Percentiles rank a stretch among this genome's conserved stretches.
phyloP scores from a whole-genome alignment of 2,888 invertebrate genomes.

The Caprella mutica region DNA sequence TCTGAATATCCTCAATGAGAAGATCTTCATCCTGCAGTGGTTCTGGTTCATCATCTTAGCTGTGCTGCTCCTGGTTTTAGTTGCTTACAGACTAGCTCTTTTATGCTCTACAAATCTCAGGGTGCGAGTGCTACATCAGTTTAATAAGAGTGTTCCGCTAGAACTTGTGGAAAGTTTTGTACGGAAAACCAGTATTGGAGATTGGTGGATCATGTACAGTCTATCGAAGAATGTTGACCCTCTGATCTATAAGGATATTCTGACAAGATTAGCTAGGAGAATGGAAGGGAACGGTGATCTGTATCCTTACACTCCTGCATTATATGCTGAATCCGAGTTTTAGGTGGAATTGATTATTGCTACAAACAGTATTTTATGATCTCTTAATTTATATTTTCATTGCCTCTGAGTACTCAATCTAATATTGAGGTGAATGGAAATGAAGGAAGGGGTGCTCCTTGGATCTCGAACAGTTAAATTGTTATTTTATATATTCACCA shows the following conservation, averaged over 20 bases:
- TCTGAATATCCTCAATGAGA: conserved; percentile 37
- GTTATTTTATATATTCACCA: too few species aligned
- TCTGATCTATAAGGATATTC: conserved; percentile 63
- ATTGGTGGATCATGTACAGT: conserved; percentile 76
- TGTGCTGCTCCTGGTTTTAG: conserved; percentile 32
- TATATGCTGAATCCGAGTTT: too few species aligned
- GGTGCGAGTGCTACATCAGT: conserved; percentile 61
- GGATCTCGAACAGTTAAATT: too few species aligned
- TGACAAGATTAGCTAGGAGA: conserved; percentile 58
- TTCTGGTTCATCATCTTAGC: conserved; percentile 37
- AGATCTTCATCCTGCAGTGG: conserved; percentile 31
- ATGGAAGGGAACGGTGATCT: conserved; percentile 42
- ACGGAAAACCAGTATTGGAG: conserved; percentile 7
- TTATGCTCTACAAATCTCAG: conserved; percentile 61
- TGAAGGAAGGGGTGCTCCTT: too few species aligned
- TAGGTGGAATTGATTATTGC: too few species aligned
- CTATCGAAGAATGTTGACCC: conserved; percentile 81
- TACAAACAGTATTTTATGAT: too few species aligned
- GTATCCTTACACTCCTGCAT: too few species aligned
- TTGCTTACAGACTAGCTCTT: conserved; percentile 46
- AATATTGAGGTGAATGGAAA: too few species aligned
- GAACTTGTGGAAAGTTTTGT: conserved; percentile 42
- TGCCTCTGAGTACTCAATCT: too few species aligned
- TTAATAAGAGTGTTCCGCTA: conserved; percentile 56
- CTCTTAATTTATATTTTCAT: too few species aligned